These are phyloP conservation scores for Eristalis tenax DNA, from an alignment of 2,888 invertebrate genomes.

Conservation along the genomic window DNA sequence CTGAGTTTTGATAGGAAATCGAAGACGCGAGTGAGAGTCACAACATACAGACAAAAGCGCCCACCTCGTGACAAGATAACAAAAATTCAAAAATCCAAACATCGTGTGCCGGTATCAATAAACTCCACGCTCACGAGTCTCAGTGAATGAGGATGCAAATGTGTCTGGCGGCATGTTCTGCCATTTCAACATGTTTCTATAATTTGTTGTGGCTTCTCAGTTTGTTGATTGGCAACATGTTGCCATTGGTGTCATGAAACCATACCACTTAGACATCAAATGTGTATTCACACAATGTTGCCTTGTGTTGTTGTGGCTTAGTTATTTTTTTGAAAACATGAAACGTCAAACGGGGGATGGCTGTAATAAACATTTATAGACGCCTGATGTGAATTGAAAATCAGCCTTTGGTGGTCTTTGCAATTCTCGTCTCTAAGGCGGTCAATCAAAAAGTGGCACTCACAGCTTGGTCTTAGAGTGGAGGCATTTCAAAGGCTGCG, in stretches of 20 bases:
- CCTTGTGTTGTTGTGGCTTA: too few relatives aligned
- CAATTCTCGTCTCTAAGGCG: too few relatives aligned
- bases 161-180: neutral
- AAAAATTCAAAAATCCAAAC: neutral
- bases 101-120: slow-evolving; percentile 45
- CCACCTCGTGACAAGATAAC: neutral
- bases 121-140: neutral
- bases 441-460: too few relatives aligned
- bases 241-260: too few relatives aligned
- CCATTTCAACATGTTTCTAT: slow-evolving; percentile 37
- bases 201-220: neutral
- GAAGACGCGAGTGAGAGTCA: neutral
- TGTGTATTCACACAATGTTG: neutral
- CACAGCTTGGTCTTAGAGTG: too few relatives aligned
- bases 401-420: too few relatives aligned
- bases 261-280: neutral
- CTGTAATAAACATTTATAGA: too few relatives aligned
- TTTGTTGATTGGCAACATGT: neutral
- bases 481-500: too few relatives aligned
- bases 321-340: neutral
- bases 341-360: rapidly evolving
- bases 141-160: neutral
- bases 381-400: too few relatives aligned
- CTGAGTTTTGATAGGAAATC: neutral
- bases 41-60: too few relatives aligned